These are phyloP conservation scores for Oscheius sp. DNA, from an alignment of 1,140 invertebrate genomes.

Conservation along the genomic window DNA sequence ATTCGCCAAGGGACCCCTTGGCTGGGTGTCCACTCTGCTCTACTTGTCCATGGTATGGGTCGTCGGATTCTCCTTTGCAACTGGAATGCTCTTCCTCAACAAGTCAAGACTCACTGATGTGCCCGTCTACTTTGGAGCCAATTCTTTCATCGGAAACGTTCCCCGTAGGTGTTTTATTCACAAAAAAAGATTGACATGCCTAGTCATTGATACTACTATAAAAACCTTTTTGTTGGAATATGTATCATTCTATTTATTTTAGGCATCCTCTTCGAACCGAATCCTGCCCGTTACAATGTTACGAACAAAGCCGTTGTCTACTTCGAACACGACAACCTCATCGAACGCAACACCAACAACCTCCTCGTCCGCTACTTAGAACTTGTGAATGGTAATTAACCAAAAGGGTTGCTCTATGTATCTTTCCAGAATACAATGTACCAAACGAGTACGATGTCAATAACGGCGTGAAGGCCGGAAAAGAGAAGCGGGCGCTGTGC, in stretches of 20 bases:
- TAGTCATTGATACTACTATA: no score
- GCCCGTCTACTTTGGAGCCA: conserved; percentile 3
- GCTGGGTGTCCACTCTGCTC: neutral
- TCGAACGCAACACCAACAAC: neutral
- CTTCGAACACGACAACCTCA: neutral
- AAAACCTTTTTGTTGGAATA: no score
- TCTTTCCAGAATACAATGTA: neutral
- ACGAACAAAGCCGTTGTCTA: neutral
- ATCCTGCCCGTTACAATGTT: neutral
- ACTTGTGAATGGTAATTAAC: neutral
- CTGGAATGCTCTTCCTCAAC: neutral
- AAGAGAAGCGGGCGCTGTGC: neutral
- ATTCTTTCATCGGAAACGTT: neutral
- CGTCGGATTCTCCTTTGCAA: neutral
- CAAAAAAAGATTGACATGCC: no score
- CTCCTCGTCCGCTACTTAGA: neutral
- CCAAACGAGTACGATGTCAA: neutral
- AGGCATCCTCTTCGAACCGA: neutral
- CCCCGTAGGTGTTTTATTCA: neutral
- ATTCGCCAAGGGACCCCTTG: neutral
- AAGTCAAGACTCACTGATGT: neutral
- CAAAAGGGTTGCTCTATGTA: neutral
- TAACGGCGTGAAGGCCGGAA: neutral
- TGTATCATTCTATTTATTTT: no score
- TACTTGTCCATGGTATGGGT: neutral